Percentiles rank a stretch among this genome's conserved stretches.
Conservation (phyloP, 2,113 vertebrate species). For the Xiphophorus couchianus region DNA sequence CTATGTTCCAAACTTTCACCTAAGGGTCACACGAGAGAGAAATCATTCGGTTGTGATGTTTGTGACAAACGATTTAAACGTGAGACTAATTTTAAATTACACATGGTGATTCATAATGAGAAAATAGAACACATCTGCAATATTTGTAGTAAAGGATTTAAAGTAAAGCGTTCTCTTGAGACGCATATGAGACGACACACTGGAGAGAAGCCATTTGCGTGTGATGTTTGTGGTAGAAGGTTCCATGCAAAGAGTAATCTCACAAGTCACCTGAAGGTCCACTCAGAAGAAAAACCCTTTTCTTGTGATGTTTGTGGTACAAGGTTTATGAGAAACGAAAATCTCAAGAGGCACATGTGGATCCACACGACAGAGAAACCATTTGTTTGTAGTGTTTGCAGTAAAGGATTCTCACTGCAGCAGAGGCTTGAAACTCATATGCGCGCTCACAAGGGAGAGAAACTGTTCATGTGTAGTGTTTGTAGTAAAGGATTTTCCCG, state of each 20-base stretch:
- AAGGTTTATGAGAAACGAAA: conserved; percentile 6
- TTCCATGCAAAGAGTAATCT: background rate
- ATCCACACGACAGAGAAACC: conserved; percentile 17
- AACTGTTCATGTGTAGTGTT: background rate
- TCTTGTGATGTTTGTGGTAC: conserved; percentile 9
- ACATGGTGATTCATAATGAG: background rate
- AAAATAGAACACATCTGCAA: background rate
- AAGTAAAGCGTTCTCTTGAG: too few relatives aligned
- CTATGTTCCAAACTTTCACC: background rate
- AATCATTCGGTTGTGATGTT: background rate
- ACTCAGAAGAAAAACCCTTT: conserved; percentile 19
- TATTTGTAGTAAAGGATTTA: background rate
- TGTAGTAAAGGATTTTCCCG: background rate
- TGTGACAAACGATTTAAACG: background rate
- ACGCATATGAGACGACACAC: background rate
- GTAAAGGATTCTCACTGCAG: background rate
- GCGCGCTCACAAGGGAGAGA: background rate
- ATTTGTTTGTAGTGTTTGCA: conserved; percentile 13
- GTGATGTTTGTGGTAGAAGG: background rate
- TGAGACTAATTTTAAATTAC: background rate
- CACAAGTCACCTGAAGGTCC: background rate
- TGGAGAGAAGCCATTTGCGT: background rate
- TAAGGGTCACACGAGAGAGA: background rate
- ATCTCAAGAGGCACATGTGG: conserved; percentile 23
- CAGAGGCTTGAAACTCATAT: background rate